These are phyloP conservation scores for Mesitornis unicolor DNA, from an alignment of 2,113 vertebrate species.

Conservation along the genomic window DNA sequence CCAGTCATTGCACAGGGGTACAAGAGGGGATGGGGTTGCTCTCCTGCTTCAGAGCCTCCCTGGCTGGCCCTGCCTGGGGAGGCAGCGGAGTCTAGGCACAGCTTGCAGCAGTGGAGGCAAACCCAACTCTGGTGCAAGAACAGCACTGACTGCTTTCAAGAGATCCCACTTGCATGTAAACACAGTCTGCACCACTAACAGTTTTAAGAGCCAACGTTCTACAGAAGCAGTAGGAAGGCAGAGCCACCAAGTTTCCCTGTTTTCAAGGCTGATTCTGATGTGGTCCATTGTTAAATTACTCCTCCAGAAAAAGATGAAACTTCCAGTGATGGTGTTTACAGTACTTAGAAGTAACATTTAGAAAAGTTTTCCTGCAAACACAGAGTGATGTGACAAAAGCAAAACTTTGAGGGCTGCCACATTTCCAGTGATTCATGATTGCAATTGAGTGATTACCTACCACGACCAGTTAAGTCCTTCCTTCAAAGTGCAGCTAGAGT, in stretches of 20 bases:
- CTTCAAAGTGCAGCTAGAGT: neutral
- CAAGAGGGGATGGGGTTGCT: neutral
- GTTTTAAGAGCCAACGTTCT: neutral
- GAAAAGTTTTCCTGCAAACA: neutral
- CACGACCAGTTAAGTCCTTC: neutral
- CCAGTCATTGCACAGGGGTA: neutral
- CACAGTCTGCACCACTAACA: neutral
- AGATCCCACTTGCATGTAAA: neutral
- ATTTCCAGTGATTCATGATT: neutral
- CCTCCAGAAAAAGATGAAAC: neutral
- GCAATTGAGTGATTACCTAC: neutral
- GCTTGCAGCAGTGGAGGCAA: neutral
- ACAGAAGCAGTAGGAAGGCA: neutral
- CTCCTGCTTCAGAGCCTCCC: neutral
- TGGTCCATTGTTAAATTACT: rapidly evolving
- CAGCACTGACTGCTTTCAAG: neutral
- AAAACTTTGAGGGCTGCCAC: neutral
- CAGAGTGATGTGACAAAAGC: neutral
- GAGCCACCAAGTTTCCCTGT: neutral
- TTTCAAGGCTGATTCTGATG: neutral
- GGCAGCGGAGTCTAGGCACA: neutral
- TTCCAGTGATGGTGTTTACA: neutral
- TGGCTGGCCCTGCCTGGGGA: neutral
- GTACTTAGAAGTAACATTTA: neutral
- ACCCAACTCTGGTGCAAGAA: neutral